Base-by-base conservation (phyloP, 1,140 invertebrate species). In the Mactra quadrangularis region DNA sequence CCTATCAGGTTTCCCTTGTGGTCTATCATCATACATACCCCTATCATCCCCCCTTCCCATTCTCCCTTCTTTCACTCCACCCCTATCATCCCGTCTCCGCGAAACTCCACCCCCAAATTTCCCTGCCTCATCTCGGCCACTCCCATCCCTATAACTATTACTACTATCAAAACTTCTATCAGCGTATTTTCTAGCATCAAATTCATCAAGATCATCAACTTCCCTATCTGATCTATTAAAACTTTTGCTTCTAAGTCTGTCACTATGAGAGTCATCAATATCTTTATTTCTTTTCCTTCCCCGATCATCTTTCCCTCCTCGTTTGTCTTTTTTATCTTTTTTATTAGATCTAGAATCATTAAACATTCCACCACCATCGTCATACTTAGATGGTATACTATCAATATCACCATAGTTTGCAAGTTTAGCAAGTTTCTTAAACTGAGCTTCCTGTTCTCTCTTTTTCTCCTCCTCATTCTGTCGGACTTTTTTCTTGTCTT, bases 341-440 rank as follows among this genome's bases (percentile, higher is more conserved):
- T 33, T 50, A 66, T 59, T 79, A 11, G 41, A 74, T 45, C 66
- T 38, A 17, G 57, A 59, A 33, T 70, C 75, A 15, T 29, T 33
- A 3, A 47, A 33, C 53, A 3, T 71, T n/a, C 68, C 72, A 45
- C 41, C 91, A 27, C 92, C 93, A 70, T 92, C 92, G 29, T 86
- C 85, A 22, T 47, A 64, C 0, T 87, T 89, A 11, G 86, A 86
- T 17, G 85, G 87, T 47, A 71, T 15, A 35, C 38, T 60, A 41
- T 50, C 84, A 45, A 72, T 71, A 72, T 83, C 77, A 27, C 75
- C 81, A 71, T 72, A 85, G 47, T 83, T 76, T 17, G 82, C 72
- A 19, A 78, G 55, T 66, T 74, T 86, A 7, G 71, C 74, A 19
- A 83, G 55, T 35, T 71, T 35, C 50, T 66, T 64, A 45, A 68